Evolutionary conservation across 2,797 vertebrate genomes (phyloP).

Genomic region (Danio kyathit): DNA sequence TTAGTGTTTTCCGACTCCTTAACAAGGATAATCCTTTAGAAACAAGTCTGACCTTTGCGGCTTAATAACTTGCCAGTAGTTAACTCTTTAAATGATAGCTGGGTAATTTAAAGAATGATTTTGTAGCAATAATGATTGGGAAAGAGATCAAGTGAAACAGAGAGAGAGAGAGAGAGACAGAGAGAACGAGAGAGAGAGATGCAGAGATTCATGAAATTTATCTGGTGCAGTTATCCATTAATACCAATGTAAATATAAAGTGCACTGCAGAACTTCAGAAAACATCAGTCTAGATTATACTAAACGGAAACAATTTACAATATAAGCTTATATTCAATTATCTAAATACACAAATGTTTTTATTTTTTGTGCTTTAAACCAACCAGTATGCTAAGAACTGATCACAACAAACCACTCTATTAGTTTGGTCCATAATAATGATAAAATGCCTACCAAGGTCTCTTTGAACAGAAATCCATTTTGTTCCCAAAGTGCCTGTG

Average conservation of each 20-base stretch:
- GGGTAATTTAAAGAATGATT: conserved; percentile 58
- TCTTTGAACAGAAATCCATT: conserved; percentile 62
- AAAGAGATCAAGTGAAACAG: conserved; percentile 22
- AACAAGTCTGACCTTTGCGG: conserved; percentile 81
- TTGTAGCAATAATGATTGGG: conserved; percentile 50
- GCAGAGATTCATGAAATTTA: background rate
- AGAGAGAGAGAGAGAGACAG: background rate
- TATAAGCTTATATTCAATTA: background rate
- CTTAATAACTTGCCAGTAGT: conserved; percentile 64
- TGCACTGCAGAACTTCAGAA: background rate
- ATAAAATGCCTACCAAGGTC: conserved; percentile 73
- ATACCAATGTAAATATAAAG: background rate
- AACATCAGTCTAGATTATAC: background rate
- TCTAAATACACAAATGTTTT: background rate
- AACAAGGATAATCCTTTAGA: conserved; percentile 90
- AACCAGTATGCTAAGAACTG: conserved; percentile 5
- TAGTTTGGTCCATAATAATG: conserved; percentile 54
- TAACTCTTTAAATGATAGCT: conserved; percentile 61
- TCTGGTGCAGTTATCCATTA: background rate
- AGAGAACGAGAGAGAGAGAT: background rate
- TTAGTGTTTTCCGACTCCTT: conserved; percentile 98
- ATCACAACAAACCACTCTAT: conserved; percentile 37
- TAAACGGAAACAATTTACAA: background rate
- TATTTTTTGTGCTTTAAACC: background rate
- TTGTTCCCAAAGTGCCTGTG: conserved; percentile 43